phyloP scores from a whole-genome alignment of 1,140 invertebrate genomes.

The Anastatus disparis region DNA sequence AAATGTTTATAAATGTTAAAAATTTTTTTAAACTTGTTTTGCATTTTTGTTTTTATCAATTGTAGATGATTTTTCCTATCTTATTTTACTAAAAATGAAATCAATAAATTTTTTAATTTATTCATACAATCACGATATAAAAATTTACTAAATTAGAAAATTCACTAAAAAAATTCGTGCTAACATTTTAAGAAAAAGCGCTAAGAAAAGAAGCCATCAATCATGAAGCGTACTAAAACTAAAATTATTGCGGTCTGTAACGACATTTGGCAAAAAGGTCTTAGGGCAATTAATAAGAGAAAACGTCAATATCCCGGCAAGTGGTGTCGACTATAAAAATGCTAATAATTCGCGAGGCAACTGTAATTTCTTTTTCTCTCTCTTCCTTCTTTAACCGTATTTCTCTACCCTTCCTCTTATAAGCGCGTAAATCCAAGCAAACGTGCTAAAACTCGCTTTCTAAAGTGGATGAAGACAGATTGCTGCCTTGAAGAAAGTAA shows the following conservation, averaged over 20 bases:
- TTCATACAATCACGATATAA: no score
- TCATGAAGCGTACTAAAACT: no score
- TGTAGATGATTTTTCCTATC: no score
- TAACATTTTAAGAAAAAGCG: no score
- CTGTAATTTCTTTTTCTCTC: not conserved
- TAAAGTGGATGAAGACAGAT: slow-evolving; percentile 31
- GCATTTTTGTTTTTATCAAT: no score
- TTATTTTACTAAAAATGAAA: no score
- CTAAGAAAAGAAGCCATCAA: no score
- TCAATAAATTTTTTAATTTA: no score
- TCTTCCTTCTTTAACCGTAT: not conserved
- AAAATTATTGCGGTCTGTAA: no score
- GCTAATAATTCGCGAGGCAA: slow-evolving; percentile 19
- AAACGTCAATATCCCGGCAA: not conserved
- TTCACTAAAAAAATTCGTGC: no score
- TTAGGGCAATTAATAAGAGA: slow-evolving; percentile 8
- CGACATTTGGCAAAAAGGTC: not conserved
- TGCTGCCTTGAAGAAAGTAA: not conserved
- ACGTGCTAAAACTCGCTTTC: not conserved
- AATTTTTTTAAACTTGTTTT: no score
- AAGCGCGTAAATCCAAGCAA: not conserved
- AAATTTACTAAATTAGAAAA: not conserved
- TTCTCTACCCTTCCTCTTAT: not conserved
- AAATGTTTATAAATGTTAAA: no score
- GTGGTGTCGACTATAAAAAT: slow-evolving; percentile 16